These are phyloP conservation scores for western clawed frog (Xenopus tropicalis) DNA, from an alignment of 2,113 vertebrate genomes.

Conservation along the genomic window DNA sequence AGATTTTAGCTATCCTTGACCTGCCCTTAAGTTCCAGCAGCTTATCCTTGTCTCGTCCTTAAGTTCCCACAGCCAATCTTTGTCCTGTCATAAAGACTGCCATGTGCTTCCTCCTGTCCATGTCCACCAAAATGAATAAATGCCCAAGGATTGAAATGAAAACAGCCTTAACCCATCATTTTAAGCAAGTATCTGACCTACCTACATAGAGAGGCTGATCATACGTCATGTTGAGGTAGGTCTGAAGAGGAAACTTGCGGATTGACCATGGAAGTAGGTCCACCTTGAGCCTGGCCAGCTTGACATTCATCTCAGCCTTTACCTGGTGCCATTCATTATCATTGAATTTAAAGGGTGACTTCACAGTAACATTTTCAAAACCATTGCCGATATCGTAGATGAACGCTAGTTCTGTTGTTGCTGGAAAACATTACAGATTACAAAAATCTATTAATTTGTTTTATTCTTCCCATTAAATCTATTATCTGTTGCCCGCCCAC, in stretches of 20 bases:
- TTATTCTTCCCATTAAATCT: too few species aligned
- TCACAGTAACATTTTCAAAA: conserved; percentile 81
- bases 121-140: too few species aligned
- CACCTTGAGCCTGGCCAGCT: conserved; percentile 86
- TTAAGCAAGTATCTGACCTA: conserved; percentile 54
- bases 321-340: conserved; percentile 95
- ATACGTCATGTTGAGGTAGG: conserved; percentile 82
- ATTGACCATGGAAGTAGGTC: conserved; percentile 88
- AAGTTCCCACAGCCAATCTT: too few species aligned
- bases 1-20: too few species aligned
- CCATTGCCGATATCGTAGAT: conserved; percentile 91
- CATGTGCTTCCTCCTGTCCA: too few species aligned
- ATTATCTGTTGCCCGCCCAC: conserved; percentile 32
- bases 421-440: conserved; percentile 54
- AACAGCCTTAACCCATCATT: too few species aligned
- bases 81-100: too few species aligned
- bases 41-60: too few species aligned
- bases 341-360: conserved; percentile 73
- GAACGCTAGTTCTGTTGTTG: conserved; percentile 79
- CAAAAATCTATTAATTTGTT: too few species aligned
- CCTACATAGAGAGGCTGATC: conserved; percentile 84
- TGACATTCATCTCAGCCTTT: conserved; percentile 91
- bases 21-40: too few species aligned
- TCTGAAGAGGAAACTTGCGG: conserved; percentile 80
- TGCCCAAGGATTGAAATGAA: too few species aligned